Conservation (phyloP, 2,888 invertebrate species). For the Falcaria lacertinaria region DNA sequence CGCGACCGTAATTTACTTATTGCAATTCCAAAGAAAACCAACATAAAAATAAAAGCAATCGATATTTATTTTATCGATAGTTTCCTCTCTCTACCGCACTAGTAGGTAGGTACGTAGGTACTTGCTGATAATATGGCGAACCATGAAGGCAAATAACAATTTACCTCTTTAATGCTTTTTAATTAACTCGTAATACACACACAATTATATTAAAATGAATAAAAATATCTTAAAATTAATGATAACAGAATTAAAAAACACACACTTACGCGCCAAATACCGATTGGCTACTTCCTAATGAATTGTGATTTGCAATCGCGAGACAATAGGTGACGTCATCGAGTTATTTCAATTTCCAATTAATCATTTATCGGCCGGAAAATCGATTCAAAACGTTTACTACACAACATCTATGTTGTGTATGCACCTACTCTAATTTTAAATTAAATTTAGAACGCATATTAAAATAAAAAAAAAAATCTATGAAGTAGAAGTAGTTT, state of each 20-base stretch:
- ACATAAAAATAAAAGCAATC: no score
- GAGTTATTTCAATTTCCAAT: conserved; percentile 17
- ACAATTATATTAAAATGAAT: not conserved
- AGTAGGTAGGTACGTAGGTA: no score
- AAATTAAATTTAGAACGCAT: no score
- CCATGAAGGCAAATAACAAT: conserved; percentile 27
- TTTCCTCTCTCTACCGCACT: conserved; percentile 52
- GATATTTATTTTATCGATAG: conserved; percentile 9
- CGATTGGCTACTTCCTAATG: conserved; percentile 13
- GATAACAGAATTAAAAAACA: not conserved
- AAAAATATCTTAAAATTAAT: not conserved
- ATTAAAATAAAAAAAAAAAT: not conserved
- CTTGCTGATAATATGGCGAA: conserved; percentile 47
- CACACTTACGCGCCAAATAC: not conserved
- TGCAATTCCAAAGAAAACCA: no score
- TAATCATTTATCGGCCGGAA: not conserved
- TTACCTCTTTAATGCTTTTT: conserved; percentile 15
- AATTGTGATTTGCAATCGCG: conserved; percentile 5
- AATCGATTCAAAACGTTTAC: not conserved
- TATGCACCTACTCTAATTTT: no score
- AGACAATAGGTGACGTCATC: conserved; percentile 61
- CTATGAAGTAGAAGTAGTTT: not conserved
- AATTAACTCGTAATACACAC: not conserved
- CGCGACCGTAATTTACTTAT: no score
- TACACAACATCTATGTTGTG: not conserved